Percentiles rank a stretch among this genome's conserved stretches.
Evolutionary conservation across 1,140 invertebrate genomes (phyloP).

Genomic region (Episyrphus balteatus): DNA sequence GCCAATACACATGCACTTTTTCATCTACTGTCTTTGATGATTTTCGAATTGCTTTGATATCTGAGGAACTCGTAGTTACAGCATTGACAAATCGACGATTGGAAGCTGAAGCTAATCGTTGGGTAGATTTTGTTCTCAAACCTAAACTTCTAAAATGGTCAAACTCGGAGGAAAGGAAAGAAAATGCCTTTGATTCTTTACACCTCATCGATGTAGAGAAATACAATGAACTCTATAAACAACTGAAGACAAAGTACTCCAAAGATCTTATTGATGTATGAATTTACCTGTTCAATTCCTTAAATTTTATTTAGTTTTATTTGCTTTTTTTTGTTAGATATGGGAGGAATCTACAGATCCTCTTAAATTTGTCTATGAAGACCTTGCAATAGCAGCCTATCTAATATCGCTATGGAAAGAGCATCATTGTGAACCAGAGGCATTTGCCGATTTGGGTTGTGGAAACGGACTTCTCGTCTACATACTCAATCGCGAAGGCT

Average conservation of each 20-base stretch:
- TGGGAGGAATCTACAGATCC: constrained; percentile 77
- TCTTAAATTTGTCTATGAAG: constrained; percentile 91
- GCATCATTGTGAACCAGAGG: constrained; percentile 27
- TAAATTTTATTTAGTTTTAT: neutral
- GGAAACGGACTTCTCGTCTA: constrained; percentile 92
- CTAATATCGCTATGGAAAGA: constrained; percentile 69
- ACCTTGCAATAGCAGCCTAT: constrained; percentile 90
- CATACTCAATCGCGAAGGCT: constrained; percentile 74
- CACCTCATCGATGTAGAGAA: constrained; percentile 53
- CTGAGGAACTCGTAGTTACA: neutral
- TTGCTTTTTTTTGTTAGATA: constrained; percentile 6
- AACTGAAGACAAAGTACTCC: constrained; percentile 72
- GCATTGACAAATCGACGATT: neutral
- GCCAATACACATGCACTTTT: constrained; percentile 15
- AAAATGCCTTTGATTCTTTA: constrained; percentile 44
- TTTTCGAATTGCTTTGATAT: neutral
- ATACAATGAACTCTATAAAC: constrained; percentile 61
- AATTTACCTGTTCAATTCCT: constrained; percentile 1
- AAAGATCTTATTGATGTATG: constrained; percentile 53
- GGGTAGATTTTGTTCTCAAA: constrained; percentile 8
- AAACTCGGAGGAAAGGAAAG: neutral
- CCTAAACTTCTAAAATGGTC: constrained; percentile 14
- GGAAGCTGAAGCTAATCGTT: constrained; percentile 1
- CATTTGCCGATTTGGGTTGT: constrained; percentile 90
- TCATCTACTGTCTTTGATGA: constrained; percentile 5